A percentile compares a stretch with the other conserved stretches of the same genome.
These are phyloP conservation scores for Heteromormyrus szaboi DNA, from an alignment of 2,797 vertebrate species.

Conservation along the genomic window DNA sequence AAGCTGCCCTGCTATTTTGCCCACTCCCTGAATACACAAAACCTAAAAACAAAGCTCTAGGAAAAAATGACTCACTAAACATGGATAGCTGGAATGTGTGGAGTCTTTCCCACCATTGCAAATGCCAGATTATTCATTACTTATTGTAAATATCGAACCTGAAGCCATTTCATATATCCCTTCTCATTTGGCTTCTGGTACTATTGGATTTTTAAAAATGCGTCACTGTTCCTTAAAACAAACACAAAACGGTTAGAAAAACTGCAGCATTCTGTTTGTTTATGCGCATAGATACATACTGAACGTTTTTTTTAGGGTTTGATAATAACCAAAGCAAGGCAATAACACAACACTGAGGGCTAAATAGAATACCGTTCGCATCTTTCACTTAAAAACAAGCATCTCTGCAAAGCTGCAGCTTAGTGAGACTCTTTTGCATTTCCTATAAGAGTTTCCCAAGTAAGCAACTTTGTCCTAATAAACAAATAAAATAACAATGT, in stretches of 20 bases:
- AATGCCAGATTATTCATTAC: background rate
- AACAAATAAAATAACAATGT: background rate
- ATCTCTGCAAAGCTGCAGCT: background rate
- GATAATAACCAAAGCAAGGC: background rate
- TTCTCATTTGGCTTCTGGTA: background rate
- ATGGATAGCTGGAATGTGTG: background rate
- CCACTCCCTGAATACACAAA: background rate
- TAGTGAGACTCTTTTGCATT: background rate
- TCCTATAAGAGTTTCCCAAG: background rate
- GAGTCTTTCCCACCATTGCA: background rate
- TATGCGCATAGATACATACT: background rate
- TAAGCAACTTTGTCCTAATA: background rate
- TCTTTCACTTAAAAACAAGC: slow-evolving; percentile 5
- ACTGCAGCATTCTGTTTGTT: background rate
- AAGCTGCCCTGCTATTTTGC: background rate
- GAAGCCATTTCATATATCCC: background rate
- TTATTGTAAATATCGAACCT: background rate
- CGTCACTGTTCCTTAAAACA: background rate
- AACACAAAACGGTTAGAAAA: background rate
- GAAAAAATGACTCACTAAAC: background rate
- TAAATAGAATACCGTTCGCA: slow-evolving; percentile 6
- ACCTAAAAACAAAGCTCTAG: background rate
- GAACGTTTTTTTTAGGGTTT: background rate
- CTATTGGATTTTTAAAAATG: background rate
- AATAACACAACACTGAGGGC: background rate